phyloP scores from a whole-genome alignment of 1,140 invertebrate genomes.

The Cyphomyrmex costatus region DNA sequence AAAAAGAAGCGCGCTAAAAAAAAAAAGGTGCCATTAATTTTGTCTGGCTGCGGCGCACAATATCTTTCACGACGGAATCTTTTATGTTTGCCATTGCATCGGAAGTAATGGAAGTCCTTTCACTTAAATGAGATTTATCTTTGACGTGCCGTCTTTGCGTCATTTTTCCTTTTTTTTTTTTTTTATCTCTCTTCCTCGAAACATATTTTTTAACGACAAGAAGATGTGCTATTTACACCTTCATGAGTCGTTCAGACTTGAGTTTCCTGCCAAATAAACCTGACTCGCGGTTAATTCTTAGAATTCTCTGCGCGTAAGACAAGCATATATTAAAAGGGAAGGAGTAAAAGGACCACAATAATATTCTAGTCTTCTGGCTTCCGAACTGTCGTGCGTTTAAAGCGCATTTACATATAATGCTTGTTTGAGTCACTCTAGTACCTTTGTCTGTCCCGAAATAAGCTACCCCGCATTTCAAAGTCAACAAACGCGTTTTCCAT shows the following conservation, averaged over 20 bases:
- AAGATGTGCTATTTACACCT: conserved; percentile 1
- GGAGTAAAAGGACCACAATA: conserved; percentile 3
- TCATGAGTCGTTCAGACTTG: not conserved
- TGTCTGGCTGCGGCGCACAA: not conserved
- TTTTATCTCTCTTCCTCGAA: conserved; percentile 3
- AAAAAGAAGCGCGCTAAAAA: not conserved
- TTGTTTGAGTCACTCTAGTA: conserved; percentile 37
- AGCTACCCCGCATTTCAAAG: conserved; percentile 32
- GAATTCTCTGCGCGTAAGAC: conserved; percentile 11
- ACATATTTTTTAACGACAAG: not conserved
- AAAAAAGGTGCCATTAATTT: not conserved
- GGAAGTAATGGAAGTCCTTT: conserved; percentile 5
- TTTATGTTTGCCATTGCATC: conserved; percentile 21
- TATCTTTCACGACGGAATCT: not conserved
- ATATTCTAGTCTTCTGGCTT: conserved; percentile 26
- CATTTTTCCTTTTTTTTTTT: not conserved
- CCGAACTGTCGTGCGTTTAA: conserved; percentile 1
- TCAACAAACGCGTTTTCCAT: conserved; percentile 9
- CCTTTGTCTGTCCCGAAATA: conserved; percentile 45
- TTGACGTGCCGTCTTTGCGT: not conserved
- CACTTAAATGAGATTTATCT: conserved; percentile 27
- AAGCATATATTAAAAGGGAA: conserved; percentile 15
- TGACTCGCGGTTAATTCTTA: conserved; percentile 12
- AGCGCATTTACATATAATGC: conserved; percentile 50
- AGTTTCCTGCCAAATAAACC: not conserved